Evolutionary conservation across 2,797 vertebrate genomes (phyloP).

Genomic region (Enteromius viviparus): DNA sequence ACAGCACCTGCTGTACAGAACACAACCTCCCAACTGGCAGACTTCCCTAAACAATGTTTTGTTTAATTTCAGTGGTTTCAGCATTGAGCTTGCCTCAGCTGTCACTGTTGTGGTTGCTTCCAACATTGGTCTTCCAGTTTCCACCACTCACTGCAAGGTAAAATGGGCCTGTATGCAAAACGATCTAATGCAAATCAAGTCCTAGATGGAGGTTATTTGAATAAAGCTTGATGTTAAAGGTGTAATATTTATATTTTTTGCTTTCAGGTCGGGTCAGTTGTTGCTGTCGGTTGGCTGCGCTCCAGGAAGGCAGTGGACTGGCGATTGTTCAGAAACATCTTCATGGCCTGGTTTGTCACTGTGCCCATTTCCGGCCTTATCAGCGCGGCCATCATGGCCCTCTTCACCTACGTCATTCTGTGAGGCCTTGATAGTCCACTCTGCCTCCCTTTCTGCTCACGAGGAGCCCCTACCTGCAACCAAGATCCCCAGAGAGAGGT

Average conservation of each 20-base stretch:
- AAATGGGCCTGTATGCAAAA: constrained; percentile 52
- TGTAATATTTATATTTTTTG: neutral
- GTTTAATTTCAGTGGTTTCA: constrained; percentile 87
- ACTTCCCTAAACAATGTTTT: constrained; percentile 25
- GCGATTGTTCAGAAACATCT: constrained; percentile 97
- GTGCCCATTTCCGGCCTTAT: constrained; percentile 96
- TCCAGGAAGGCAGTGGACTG: constrained; percentile 97
- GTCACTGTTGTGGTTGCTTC: constrained; percentile 95
- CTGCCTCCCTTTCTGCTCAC: constrained; percentile 31
- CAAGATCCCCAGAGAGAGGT: constrained; percentile 29
- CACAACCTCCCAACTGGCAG: neutral
- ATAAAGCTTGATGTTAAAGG: constrained; percentile 22
- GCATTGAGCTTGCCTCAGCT: constrained; percentile 96
- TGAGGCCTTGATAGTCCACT: constrained; percentile 27
- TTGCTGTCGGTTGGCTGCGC: constrained; percentile 95
- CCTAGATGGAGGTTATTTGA: constrained; percentile 50
- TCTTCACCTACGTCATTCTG: constrained; percentile 82
- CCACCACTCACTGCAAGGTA: constrained; percentile 99
- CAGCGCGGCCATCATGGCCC: constrained; percentile 94
- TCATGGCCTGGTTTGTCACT: constrained; percentile 98
- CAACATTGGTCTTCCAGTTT: constrained; percentile 95
- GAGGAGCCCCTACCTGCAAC: constrained; percentile 53
- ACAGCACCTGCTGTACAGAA: constrained; percentile 2
- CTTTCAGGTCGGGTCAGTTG: constrained; percentile 92
- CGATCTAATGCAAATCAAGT: constrained; percentile 45